phyloP scores from a whole-genome alignment of 2,113 vertebrate genomes.

The Cepphus grylle region DNA sequence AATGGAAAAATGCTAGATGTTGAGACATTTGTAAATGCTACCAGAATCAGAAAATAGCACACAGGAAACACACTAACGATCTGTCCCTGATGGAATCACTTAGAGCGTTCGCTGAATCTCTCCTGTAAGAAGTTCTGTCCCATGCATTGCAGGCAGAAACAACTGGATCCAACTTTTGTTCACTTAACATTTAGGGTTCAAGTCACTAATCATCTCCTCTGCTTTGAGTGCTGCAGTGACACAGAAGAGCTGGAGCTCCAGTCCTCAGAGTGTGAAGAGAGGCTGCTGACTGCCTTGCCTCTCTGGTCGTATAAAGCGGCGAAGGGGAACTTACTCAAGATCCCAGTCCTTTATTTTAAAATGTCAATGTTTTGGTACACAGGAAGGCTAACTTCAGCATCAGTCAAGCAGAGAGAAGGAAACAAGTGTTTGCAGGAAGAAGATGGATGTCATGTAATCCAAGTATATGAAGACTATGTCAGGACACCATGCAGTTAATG shows the following conservation, averaged over 20 bases:
- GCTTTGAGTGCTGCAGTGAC: not conserved
- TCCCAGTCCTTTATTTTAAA: not conserved
- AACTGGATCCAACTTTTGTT: not conserved
- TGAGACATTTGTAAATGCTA: not conserved
- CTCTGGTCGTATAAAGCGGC: not conserved
- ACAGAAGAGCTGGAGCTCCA: not conserved
- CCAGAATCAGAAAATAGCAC: not conserved
- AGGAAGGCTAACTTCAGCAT: not conserved
- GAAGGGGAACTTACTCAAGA: not conserved
- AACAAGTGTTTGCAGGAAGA: not conserved
- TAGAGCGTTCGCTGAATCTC: not conserved
- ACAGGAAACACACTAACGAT: not conserved
- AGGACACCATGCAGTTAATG: not conserved
- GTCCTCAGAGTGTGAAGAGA: not conserved
- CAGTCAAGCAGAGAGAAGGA: not conserved
- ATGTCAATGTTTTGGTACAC: not conserved
- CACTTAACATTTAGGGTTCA: accelerated
- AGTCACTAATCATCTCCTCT: not conserved
- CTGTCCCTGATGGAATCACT: not conserved
- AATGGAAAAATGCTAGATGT: not conserved
- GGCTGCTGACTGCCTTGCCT: not conserved
- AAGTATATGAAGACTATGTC: not conserved
- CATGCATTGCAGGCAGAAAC: not conserved
- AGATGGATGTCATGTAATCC: not conserved
- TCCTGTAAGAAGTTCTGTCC: not conserved